These are phyloP conservation scores for Holothuria glaberrima DNA, from an alignment of 35 echinoderm and acorn worm species.

Conservation along the genomic window DNA sequence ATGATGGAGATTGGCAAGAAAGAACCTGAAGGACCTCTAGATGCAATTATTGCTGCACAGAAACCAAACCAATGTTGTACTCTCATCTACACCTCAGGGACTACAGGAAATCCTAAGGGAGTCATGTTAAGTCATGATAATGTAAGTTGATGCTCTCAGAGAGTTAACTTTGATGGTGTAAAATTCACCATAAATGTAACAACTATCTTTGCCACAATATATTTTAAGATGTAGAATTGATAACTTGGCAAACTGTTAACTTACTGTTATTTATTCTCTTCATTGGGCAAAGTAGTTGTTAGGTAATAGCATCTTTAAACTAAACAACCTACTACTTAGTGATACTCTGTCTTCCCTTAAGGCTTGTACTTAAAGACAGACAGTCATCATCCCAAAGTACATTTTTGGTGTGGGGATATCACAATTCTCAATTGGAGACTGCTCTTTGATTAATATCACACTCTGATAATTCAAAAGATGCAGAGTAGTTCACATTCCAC, in stretches of 20 bases:
- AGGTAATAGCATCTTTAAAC: no score
- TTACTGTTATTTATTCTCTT: not conserved
- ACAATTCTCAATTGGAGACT: no score
- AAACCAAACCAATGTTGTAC: conserved; percentile 95
- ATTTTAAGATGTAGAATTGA: not conserved
- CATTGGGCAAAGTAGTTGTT: no score
- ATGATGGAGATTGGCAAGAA: conserved; percentile 83
- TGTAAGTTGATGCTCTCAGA: conserved; percentile 63
- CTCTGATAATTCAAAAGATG: no score
- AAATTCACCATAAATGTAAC: not conserved
- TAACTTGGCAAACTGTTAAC: not conserved
- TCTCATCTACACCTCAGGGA: conserved; percentile 97
- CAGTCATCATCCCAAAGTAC: no score
- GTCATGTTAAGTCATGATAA: conserved; percentile 98
- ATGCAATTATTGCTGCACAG: conserved; percentile 76
- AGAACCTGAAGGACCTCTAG: conserved; percentile 72
- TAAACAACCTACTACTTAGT: no score
- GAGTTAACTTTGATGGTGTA: no score
- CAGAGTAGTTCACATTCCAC: no score
- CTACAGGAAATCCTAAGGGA: conserved; percentile 94
- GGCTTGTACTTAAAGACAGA: no score
- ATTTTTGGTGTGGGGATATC: no score
- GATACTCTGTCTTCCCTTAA: no score
- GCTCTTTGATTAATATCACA: no score
- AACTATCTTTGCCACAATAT: not conserved